Percentiles rank a stretch among this genome's conserved stretches.
Conservation (phyloP, 2,113 vertebrate genomes). For the Malurus melanocephalus region DNA sequence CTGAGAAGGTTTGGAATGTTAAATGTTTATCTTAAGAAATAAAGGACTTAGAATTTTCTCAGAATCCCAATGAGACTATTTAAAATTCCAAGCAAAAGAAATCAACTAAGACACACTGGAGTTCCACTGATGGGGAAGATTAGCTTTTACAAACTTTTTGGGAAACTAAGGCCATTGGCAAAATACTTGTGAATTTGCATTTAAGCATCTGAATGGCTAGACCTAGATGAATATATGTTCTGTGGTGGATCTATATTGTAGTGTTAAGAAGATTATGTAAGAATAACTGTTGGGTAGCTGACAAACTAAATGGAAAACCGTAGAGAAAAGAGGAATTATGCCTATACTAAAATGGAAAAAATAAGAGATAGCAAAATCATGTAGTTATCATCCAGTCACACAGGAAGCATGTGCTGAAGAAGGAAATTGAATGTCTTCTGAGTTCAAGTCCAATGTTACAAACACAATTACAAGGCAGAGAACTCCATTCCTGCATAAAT, state of each 20-base stretch:
- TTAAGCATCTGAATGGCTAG: not conserved
- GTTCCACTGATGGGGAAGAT: not conserved
- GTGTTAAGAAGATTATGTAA: not conserved
- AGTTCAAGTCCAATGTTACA: not conserved
- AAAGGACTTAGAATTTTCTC: not conserved
- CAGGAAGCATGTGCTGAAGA: not conserved
- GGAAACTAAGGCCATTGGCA: not conserved
- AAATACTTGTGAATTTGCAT: not conserved
- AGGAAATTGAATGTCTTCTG: not conserved
- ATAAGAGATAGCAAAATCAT: not conserved
- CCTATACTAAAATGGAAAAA: not conserved
- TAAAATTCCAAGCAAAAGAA: not conserved
- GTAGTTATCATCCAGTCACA: not conserved
- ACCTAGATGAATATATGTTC: not conserved
- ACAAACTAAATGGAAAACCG: not conserved
- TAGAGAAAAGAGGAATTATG: not conserved
- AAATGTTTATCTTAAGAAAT: not conserved
- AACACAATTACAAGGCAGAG: slow-evolving; percentile 1
- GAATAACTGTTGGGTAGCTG: not conserved
- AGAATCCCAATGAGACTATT: not conserved
- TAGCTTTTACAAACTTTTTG: not conserved
- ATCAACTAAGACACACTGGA: not conserved
- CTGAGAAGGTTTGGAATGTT: not conserved
- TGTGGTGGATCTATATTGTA: not conserved
- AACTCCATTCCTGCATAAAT: not conserved